Conservation (phyloP, 30 jellyfish, hydroid and myxozoan species). For the Turritopsis rubra region DNA sequence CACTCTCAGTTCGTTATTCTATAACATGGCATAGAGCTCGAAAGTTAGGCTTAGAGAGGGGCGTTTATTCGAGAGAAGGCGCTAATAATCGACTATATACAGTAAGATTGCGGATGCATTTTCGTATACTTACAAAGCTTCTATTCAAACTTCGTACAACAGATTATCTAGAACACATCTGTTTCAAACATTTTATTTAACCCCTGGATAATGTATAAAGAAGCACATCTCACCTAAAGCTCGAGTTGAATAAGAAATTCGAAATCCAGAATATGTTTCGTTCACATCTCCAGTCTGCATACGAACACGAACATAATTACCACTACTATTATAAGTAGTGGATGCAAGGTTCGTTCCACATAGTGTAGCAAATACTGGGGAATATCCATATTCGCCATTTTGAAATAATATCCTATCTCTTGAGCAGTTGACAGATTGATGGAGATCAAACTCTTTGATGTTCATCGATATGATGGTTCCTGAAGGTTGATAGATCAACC, state of each 20-base stretch:
- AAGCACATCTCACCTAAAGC: not conserved
- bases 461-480: conserved; percentile 42
- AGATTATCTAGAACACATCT: too few relatives aligned
- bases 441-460: conserved; percentile 42
- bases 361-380: not conserved
- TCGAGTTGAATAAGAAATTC: not conserved
- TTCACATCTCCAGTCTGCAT: conserved; percentile 34
- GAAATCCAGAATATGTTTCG: conserved; percentile 44
- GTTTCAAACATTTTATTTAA: too few relatives aligned
- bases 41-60: too few relatives aligned
- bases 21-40: too few relatives aligned
- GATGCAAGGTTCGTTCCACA: conserved; percentile 22
- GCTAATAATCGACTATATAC: too few relatives aligned
- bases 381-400: not conserved
- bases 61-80: too few relatives aligned
- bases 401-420: not conserved
- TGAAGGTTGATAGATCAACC: conserved; percentile 43
- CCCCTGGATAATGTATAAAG: not conserved
- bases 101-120: too few relatives aligned
- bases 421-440: conserved; percentile 28
- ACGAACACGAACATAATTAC: conserved; percentile 27
- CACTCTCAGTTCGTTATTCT: too few relatives aligned
- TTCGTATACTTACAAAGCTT: too few relatives aligned
- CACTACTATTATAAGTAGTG: conserved; percentile 28
- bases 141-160: too few relatives aligned